These are phyloP conservation scores for Brachynemurus nebulosus DNA, from an alignment of 2,888 invertebrate genomes.

Conservation along the genomic window DNA sequence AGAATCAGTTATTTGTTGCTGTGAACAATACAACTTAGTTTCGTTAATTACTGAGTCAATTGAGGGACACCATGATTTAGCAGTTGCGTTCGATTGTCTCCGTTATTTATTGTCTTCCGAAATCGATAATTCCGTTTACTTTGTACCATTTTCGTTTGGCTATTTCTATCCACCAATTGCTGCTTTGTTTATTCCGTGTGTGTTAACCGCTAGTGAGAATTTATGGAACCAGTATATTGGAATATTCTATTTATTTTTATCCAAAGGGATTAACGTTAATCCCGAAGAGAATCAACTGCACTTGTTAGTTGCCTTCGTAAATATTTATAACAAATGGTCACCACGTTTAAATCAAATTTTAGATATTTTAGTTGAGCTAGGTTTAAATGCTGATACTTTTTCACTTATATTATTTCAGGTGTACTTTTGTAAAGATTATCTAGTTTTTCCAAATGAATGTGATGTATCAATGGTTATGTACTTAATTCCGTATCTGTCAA, in stretches of 20 bases:
- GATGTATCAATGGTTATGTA: background rate
- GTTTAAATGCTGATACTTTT: background rate
- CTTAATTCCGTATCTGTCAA: background rate
- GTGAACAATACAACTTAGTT: slow-evolving; percentile 2
- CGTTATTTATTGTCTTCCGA: background rate
- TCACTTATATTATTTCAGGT: too few relatives aligned
- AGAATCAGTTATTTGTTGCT: slow-evolving; percentile 1
- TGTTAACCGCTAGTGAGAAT: background rate
- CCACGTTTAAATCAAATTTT: background rate
- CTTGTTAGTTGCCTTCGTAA: background rate
- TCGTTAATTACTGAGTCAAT: background rate
- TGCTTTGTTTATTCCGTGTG: slow-evolving; percentile 1
- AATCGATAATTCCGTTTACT: background rate
- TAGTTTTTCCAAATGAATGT: background rate
- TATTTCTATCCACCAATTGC: slow-evolving; percentile 1
- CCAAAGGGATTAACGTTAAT: slow-evolving; percentile 5
- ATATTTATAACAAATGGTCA: background rate
- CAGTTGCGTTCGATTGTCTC: slow-evolving; percentile 1
- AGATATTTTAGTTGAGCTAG: slow-evolving; percentile 3
- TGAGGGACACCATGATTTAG: background rate
- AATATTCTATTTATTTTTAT: slow-evolving; percentile 3
- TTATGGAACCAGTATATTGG: slow-evolving; percentile 5
- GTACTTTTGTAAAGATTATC: background rate
- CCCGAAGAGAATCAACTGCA: background rate
- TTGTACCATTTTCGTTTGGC: background rate